A percentile compares a stretch with the other conserved stretches of the same genome.
These are phyloP conservation scores for Bucco capensis DNA, from an alignment of 2,113 vertebrate genomes.

Conservation along the genomic window DNA sequence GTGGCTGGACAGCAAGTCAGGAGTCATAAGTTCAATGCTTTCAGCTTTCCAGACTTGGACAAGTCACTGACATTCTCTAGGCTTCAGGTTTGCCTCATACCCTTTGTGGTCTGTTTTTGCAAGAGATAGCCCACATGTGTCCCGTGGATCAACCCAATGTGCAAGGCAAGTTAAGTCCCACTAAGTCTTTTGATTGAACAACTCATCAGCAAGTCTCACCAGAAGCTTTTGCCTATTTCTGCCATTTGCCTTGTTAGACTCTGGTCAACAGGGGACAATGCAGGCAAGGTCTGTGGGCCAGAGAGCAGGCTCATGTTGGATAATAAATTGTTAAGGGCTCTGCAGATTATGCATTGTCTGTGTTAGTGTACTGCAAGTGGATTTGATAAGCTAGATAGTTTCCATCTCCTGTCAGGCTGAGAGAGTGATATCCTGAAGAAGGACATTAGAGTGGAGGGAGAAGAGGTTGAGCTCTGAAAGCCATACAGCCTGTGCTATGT, in stretches of 20 bases:
- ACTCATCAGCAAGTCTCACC: neutral
- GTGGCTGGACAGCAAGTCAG: neutral
- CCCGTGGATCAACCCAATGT: neutral
- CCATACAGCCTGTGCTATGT: neutral
- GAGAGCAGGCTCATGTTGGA: neutral
- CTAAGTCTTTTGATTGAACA: neutral
- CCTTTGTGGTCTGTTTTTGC: neutral
- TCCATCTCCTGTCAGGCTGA: neutral
- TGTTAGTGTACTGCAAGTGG: neutral
- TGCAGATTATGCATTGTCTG: neutral
- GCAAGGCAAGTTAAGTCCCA: neutral
- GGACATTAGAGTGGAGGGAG: neutral
- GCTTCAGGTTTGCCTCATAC: neutral
- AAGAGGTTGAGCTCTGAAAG: neutral
- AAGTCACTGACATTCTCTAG: neutral
- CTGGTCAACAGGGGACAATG: neutral
- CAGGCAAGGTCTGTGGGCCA: neutral
- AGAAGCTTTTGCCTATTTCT: neutral
- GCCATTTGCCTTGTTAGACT: neutral
- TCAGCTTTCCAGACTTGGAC: neutral
- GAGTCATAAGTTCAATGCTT: neutral
- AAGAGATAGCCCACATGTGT: neutral
- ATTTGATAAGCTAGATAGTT: neutral
- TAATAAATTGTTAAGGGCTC: neutral
- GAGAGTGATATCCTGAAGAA: neutral